These are phyloP conservation scores for Ceryle rudis DNA, from an alignment of 2,797 vertebrate genomes.

Conservation along the genomic window DNA sequence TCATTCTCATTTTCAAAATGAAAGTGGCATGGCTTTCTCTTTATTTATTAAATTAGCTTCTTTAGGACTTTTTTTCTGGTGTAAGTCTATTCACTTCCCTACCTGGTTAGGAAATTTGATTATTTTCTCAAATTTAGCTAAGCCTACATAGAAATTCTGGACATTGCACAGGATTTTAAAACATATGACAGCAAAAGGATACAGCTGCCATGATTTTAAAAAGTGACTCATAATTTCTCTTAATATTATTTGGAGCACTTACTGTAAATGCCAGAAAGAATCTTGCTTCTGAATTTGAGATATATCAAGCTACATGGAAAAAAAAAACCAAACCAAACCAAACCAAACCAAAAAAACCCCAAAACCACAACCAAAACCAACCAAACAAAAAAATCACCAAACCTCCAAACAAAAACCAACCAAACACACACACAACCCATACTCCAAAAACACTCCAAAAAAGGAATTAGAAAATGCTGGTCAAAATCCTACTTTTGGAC, in stretches of 20 bases:
- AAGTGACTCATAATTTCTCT: background rate
- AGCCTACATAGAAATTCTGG: background rate
- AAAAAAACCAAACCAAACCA: no score
- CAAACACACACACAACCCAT: no score
- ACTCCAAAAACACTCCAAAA: background rate
- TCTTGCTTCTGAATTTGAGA: background rate
- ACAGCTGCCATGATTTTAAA: background rate
- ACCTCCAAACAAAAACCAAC: no score
- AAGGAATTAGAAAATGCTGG: background rate
- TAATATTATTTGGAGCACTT: background rate
- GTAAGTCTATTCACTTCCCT: accelerated
- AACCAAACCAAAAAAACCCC: no score
- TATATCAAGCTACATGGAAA: background rate
- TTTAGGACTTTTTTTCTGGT: background rate
- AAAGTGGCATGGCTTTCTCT: background rate
- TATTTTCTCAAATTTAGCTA: background rate
- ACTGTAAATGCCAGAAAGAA: background rate
- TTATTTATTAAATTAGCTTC: background rate
- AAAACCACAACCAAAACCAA: no score
- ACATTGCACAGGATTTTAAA: background rate
- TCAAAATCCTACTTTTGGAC: background rate
- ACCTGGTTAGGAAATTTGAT: background rate
- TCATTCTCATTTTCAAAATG: background rate
- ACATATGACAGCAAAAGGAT: background rate
- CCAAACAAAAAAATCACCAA: no score